phyloP scores from a whole-genome alignment of 2,888 invertebrate species.

The Beris morrisii region DNA sequence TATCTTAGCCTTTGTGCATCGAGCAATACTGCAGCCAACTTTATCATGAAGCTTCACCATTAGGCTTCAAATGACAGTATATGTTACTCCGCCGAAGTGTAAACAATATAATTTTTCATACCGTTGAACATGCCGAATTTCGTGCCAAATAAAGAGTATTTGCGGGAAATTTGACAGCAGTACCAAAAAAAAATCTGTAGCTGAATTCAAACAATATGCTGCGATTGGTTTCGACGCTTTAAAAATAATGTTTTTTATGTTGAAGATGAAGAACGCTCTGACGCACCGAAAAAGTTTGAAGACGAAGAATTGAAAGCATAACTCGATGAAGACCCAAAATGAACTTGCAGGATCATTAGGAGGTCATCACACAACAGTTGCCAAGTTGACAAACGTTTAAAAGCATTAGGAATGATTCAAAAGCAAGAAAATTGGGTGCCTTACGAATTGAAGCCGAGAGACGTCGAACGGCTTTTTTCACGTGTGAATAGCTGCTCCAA shows the following conservation, averaged over 20 bases:
- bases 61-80: too few species aligned
- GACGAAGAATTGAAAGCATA: too few species aligned
- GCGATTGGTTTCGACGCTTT: not conserved
- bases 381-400: slow-evolving; percentile 1
- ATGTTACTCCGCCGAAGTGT: not conserved
- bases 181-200: not conserved
- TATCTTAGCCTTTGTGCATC: too few species aligned
- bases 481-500: not conserved
- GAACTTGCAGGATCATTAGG: not conserved
- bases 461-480: not conserved
- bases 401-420: slow-evolving; percentile 10
- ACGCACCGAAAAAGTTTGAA: too few species aligned
- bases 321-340: too few species aligned
- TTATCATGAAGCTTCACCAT: too few species aligned
- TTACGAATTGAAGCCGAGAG: not conserved
- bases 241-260: slow-evolving; percentile 6
- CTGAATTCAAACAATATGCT: slow-evolving; percentile 1
- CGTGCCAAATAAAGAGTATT: slow-evolving; percentile 3
- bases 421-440: not conserved
- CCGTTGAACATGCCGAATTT: slow-evolving; percentile 9
- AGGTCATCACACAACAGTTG: slow-evolving; percentile 2
- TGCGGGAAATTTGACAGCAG: not conserved
- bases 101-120: not conserved
- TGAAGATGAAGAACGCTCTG: not conserved
- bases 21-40: too few species aligned